phyloP scores from a whole-genome alignment of 2,113 vertebrate species.

The Cinclus cinclus region DNA sequence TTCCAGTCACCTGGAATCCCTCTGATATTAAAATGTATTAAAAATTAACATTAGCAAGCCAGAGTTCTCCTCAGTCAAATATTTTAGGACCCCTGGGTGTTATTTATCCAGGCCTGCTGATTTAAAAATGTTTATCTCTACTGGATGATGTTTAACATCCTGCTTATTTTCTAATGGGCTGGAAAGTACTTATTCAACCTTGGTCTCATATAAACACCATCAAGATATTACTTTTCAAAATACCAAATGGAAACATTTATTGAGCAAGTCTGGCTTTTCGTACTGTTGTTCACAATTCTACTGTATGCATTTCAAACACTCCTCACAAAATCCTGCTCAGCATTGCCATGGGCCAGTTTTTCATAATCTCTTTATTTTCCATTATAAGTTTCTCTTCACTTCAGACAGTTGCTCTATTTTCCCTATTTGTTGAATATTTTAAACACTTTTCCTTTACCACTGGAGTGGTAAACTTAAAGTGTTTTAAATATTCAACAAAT shows the following conservation, averaged over 20 bases:
- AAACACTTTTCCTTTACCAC: slow-evolving; percentile 5
- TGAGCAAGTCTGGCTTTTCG: background rate
- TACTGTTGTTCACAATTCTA: background rate
- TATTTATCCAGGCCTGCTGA: slow-evolving; percentile 58
- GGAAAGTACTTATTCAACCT: slow-evolving; percentile 19
- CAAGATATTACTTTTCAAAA: slow-evolving; percentile 7
- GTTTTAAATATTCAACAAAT: too few relatives aligned
- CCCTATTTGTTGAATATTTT: background rate
- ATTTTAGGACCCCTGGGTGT: slow-evolving; percentile 45
- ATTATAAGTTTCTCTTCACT: background rate
- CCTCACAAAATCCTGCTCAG: background rate
- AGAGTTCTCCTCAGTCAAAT: slow-evolving; percentile 49
- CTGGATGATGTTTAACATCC: slow-evolving; percentile 51
- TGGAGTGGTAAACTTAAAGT: background rate
- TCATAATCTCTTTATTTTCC: background rate
- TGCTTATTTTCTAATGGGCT: slow-evolving; percentile 57
- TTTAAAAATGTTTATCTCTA: slow-evolving; percentile 61
- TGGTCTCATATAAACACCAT: background rate
- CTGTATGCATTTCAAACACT: background rate
- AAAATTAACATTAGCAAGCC: slow-evolving; percentile 58
- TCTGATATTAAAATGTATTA: slow-evolving; percentile 60
- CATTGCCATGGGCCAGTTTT: background rate
- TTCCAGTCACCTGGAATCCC: slow-evolving; percentile 47
- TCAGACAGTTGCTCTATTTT: background rate
- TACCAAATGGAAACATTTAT: background rate